phyloP scores from a whole-genome alignment of 2,797 vertebrate species.

The Adelosebastes latens region DNA sequence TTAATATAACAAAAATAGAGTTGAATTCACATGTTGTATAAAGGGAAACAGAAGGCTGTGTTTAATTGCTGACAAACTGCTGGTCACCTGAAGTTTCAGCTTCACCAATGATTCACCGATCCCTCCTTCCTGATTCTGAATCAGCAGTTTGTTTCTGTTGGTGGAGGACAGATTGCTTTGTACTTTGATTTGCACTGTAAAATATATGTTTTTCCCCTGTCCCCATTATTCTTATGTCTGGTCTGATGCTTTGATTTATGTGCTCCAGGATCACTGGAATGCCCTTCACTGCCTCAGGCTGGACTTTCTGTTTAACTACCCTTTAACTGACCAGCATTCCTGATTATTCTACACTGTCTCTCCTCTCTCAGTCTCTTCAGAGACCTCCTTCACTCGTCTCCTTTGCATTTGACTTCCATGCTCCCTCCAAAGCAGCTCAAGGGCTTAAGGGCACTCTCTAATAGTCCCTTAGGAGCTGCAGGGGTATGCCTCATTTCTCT shows the following conservation, averaged over 20 bases:
- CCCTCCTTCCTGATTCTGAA: not conserved
- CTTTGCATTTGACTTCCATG: not conserved
- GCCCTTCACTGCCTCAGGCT: not conserved
- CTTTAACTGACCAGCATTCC: constrained; percentile 8
- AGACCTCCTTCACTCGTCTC: not conserved
- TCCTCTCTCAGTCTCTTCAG: not conserved
- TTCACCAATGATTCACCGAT: not conserved
- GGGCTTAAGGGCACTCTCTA: not conserved
- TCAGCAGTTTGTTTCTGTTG: not conserved
- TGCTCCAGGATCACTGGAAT: constrained; percentile 8
- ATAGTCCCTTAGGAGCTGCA: not conserved
- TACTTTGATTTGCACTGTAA: not conserved
- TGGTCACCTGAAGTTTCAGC: not conserved
- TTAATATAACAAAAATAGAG: not conserved
- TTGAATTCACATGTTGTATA: not conserved
- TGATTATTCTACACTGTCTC: not conserved
- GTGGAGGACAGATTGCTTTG: not conserved
- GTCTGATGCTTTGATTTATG: not conserved
- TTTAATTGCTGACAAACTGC: not conserved
- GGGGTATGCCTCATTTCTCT: not conserved
- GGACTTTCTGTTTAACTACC: constrained; percentile 9
- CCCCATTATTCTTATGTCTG: not conserved
- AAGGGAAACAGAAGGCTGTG: not conserved
- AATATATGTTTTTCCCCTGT: not conserved
- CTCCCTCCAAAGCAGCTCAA: not conserved